These are phyloP conservation scores for Pecten maximus DNA, from an alignment of 2,888 invertebrate genomes.

Conservation along the genomic window DNA sequence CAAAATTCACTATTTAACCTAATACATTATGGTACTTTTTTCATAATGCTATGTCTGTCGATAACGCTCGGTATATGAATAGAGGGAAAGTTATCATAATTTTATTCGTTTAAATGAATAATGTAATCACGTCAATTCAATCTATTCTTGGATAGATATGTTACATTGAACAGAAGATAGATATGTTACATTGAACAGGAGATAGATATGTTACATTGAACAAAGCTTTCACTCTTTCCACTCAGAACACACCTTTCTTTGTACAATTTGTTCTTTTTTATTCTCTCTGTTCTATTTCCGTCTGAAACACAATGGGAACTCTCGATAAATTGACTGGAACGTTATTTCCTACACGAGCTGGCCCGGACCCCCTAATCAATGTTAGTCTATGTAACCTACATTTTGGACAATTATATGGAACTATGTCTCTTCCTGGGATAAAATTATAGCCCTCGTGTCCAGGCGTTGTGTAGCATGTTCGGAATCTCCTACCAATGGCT, in stretches of 20 bases:
- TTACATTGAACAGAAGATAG: too few relatives aligned
- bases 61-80: too few relatives aligned
- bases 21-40: too few relatives aligned
- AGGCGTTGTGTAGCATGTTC: neutral
- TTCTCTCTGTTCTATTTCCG: neutral
- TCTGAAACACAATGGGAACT: neutral
- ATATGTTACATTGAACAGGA: too few relatives aligned
- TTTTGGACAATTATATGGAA: slow-evolving; percentile 13
- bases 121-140: too few relatives aligned
- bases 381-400: neutral
- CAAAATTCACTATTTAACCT: too few relatives aligned
- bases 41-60: too few relatives aligned
- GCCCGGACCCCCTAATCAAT: neutral
- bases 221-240: neutral
- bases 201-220: too few relatives aligned
- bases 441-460: slow-evolving; percentile 6
- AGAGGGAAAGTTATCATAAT: too few relatives aligned
- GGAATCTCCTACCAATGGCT: neutral
- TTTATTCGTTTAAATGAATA: too few relatives aligned
- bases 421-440: neutral
- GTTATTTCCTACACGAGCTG: neutral
- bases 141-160: too few relatives aligned
- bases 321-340: slow-evolving; percentile 6
- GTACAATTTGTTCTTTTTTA: neutral
- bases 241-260: neutral